Conservation (phyloP, 2,888 invertebrate genomes). For the Serripes groenlandicus region DNA sequence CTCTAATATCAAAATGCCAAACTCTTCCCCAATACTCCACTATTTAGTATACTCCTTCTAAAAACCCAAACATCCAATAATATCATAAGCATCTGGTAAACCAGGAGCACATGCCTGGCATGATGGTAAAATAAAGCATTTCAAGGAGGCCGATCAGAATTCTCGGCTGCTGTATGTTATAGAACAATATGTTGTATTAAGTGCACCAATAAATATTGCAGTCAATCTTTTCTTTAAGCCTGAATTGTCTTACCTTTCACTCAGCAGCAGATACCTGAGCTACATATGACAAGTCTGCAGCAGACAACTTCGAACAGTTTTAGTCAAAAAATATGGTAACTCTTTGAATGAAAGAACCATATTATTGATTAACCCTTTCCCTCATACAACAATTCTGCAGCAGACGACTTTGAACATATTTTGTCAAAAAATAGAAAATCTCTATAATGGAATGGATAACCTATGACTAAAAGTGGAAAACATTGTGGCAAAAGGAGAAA, state of each 20-base stretch:
- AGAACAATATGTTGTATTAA: not conserved
- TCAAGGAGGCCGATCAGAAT: not conserved
- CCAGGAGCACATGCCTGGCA: conserved; percentile 4
- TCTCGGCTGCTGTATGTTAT: conserved; percentile 3
- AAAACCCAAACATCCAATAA: conserved; percentile 1
- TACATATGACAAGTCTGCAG: no score
- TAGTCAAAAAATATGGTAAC: no score
- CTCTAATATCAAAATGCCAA: not conserved
- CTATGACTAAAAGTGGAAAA: no score
- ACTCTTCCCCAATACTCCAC: not conserved
- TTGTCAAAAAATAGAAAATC: no score
- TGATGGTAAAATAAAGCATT: conserved; percentile 12
- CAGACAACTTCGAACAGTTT: no score
- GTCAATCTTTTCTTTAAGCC: not conserved
- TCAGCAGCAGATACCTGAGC: no score
- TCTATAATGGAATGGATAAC: no score
- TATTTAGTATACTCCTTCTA: not conserved
- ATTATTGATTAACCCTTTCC: not conserved
- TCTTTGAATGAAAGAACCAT: not conserved
- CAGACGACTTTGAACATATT: no score
- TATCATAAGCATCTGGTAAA: not conserved
- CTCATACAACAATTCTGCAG: no score
- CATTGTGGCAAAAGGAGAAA: no score
- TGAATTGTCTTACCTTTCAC: no score
- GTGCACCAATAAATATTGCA: not conserved